Conservation (phyloP, 2,797 vertebrate species). For the Pseudopleuronectes americanus region DNA sequence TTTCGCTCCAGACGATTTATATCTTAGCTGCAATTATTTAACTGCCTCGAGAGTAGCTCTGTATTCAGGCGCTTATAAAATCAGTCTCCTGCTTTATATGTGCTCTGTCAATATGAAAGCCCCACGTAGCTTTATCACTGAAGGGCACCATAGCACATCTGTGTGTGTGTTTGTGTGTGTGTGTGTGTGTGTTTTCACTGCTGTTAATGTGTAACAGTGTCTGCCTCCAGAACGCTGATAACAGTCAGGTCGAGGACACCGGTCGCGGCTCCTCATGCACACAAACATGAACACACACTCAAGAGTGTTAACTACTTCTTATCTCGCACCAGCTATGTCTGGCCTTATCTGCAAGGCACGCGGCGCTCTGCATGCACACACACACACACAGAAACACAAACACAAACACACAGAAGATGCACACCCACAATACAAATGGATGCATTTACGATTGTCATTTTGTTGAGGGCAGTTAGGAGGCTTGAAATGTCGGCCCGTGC, state of each 20-base stretch:
- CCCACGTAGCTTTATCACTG: slow-evolving; percentile 59
- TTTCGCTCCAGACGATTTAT: neutral
- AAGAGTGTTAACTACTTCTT: slow-evolving; percentile 50
- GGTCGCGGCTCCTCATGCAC: slow-evolving; percentile 9
- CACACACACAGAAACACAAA: neutral
- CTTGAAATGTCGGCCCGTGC: neutral
- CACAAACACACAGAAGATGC: neutral
- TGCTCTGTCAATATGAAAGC: slow-evolving; percentile 48
- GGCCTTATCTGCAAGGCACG: slow-evolving; percentile 48
- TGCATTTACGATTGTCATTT: neutral
- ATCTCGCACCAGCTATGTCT: slow-evolving; percentile 40
- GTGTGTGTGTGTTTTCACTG: slow-evolving; percentile 41
- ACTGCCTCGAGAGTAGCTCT: neutral
- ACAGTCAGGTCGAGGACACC: slow-evolving; percentile 67
- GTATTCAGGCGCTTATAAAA: neutral
- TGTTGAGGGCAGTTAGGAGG: too few relatives aligned
- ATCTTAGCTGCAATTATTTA: slow-evolving; percentile 14
- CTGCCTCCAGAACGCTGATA: slow-evolving; percentile 75
- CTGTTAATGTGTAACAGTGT: slow-evolving; percentile 79
- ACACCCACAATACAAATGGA: neutral
- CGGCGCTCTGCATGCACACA: slow-evolving; percentile 21
- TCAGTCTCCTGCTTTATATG: slow-evolving; percentile 5
- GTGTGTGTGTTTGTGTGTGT: slow-evolving; percentile 6
- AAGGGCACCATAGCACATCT: slow-evolving; percentile 58
- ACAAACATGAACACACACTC: slow-evolving; percentile 23